A percentile compares a stretch with the other conserved stretches of the same genome.
Evolutionary conservation across 2,797 vertebrate genomes (phyloP).

Genomic region (Choloepus didactylus): DNA sequence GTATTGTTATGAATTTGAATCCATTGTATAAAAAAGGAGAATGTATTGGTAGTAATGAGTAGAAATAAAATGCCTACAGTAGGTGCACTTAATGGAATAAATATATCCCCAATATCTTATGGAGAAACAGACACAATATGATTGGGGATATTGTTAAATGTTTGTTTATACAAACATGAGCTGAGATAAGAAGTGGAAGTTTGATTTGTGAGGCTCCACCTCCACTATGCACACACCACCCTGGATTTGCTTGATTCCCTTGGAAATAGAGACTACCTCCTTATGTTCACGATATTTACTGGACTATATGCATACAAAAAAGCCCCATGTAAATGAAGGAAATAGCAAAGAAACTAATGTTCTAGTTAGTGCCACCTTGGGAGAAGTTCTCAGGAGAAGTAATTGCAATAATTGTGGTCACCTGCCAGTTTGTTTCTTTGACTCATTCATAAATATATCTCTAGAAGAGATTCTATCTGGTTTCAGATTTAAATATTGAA

Average conservation of each 20-base stretch:
- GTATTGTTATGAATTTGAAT: background rate
- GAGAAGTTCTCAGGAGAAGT: background rate
- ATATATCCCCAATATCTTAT: background rate
- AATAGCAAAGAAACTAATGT: background rate
- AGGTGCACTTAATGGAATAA: background rate
- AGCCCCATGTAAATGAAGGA: background rate
- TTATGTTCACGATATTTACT: background rate
- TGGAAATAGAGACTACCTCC: background rate
- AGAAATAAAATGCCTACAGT: constrained; percentile 15
- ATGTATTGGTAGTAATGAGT: background rate
- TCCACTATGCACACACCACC: background rate
- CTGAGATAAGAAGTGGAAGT: background rate
- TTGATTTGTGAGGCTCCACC: background rate
- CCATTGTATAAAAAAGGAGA: background rate
- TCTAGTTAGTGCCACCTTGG: background rate
- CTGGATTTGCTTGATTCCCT: background rate
- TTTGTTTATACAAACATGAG: background rate
- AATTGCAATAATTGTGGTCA: no score
- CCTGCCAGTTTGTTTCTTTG: background rate
- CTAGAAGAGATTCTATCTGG: background rate
- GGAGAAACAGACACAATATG: background rate
- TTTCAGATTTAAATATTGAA: background rate
- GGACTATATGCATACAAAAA: background rate
- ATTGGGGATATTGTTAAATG: background rate
- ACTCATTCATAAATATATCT: background rate